phyloP scores from a whole-genome alignment of 2,888 invertebrate species.

The Serrognathus titanus region DNA sequence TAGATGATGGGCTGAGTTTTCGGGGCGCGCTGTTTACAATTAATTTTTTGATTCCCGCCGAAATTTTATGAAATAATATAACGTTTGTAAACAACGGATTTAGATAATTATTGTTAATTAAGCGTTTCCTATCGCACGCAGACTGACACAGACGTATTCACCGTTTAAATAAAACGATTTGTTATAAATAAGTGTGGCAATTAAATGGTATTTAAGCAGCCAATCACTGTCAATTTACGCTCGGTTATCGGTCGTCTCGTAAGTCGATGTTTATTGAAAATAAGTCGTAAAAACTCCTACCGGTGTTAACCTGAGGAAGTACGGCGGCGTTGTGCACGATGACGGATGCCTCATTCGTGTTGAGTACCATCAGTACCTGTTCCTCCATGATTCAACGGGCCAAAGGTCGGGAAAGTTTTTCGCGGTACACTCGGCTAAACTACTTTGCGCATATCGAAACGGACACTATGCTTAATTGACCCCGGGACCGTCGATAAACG shows the following conservation, averaged over 20 bases:
- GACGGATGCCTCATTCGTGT: conserved; percentile 38
- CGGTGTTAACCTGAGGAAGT: conserved; percentile 18
- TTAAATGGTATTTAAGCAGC: neutral
- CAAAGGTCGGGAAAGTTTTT: conserved; percentile 33
- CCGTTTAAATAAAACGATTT: too few relatives aligned
- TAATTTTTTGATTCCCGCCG: too few relatives aligned
- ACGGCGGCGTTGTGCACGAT: conserved; percentile 39
- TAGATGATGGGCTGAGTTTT: too few relatives aligned
- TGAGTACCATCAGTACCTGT: conserved; percentile 41
- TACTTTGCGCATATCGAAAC: conserved; percentile 15
- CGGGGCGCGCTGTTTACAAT: too few relatives aligned
- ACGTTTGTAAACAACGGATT: too few relatives aligned
- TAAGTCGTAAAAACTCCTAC: conserved; percentile 9
- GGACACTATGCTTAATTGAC: conserved; percentile 12
- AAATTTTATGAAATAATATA: too few relatives aligned
- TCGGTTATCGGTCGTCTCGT: neutral
- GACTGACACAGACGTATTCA: too few relatives aligned
- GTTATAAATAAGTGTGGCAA: too few relatives aligned
- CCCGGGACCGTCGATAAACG: conserved; percentile 9
- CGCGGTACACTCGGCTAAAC: conserved; percentile 12
- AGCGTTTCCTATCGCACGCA: too few relatives aligned
- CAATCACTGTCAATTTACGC: neutral
- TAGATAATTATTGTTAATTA: too few relatives aligned
- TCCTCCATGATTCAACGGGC: conserved; percentile 37
- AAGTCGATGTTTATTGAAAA: neutral